Percentiles rank a stretch among this genome's conserved stretches.
phyloP scores from a whole-genome alignment of 35 echinoderm and acorn worm genomes.

The Patiria miniata region DNA sequence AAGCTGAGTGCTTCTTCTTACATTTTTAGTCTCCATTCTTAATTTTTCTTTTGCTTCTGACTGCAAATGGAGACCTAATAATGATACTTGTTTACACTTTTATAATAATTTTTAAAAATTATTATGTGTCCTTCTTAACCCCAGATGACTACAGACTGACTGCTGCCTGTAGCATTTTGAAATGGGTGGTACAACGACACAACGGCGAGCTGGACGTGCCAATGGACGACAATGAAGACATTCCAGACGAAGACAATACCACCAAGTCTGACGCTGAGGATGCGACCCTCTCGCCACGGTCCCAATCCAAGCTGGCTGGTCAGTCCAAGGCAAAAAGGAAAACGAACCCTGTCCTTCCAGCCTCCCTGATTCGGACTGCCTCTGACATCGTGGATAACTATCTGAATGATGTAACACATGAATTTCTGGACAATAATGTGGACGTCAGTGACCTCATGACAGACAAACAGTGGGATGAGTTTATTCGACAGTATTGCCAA shows the following conservation, averaged over 20 bases:
- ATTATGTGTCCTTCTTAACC: not conserved
- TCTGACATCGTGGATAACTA: constrained; percentile 68
- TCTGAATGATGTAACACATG: constrained; percentile 53
- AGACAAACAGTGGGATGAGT: constrained; percentile 75
- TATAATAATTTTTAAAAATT: not conserved
- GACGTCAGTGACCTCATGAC: constrained; percentile 35
- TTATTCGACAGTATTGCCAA: constrained; percentile 92
- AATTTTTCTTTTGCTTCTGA: no score
- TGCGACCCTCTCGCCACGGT: not conserved
- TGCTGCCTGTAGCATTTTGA: constrained; percentile 65
- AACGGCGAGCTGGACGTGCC: constrained; percentile 70
- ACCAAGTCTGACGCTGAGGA: constrained; percentile 33
- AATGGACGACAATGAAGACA: constrained; percentile 49
- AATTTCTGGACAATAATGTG: constrained; percentile 60
- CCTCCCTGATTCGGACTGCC: constrained; percentile 59
- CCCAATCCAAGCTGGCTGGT: not conserved
- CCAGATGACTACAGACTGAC: constrained; percentile 82
- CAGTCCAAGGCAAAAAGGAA: constrained; percentile 55
- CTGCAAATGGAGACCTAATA: no score
- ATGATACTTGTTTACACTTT: no score
- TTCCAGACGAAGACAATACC: constrained; percentile 16
- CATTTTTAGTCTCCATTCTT: no score
- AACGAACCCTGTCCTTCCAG: constrained; percentile 31
- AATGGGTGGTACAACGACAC: constrained; percentile 83
- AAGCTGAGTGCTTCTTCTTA: no score